Percentiles rank a stretch among this genome's conserved stretches.
phyloP scores from a whole-genome alignment of 2,113 vertebrate genomes.

The Casuarius casuarius region DNA sequence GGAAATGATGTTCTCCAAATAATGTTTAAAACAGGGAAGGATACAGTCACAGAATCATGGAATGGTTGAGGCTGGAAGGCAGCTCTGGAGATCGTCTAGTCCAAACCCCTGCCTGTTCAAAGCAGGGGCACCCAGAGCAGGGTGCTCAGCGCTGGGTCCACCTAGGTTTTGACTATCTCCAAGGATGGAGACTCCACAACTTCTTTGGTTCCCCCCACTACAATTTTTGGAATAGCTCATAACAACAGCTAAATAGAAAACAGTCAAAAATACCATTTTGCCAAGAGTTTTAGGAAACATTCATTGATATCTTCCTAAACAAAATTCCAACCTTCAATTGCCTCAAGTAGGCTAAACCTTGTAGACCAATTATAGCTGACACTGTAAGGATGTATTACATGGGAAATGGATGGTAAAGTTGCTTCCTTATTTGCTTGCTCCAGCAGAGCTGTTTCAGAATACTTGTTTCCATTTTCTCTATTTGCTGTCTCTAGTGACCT shows the following conservation, averaged over 20 bases:
- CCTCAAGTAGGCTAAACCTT: not conserved
- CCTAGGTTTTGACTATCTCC: not conserved
- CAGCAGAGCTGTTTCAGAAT: not conserved
- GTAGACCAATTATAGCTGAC: not conserved
- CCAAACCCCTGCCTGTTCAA: not conserved
- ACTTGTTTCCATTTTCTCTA: not conserved
- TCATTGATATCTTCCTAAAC: not conserved
- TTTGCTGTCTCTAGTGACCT: not conserved
- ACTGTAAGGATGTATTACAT: not conserved
- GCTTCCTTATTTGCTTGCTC: not conserved
- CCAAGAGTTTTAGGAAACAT: not conserved
- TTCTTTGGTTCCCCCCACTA: not conserved
- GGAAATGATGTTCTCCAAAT: not conserved
- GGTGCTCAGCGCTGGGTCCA: not conserved
- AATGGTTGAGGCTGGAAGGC: not conserved
- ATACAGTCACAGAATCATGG: not conserved
- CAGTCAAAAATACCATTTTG: not conserved
- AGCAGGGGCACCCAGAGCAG: not conserved
- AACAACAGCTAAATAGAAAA: not conserved
- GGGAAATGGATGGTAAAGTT: not conserved
- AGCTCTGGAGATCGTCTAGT: not conserved
- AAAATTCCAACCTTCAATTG: not conserved
- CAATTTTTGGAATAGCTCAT: not conserved
- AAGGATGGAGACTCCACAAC: not conserved
- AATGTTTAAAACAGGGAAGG: not conserved